Percentiles rank a stretch among this genome's conserved stretches.
Evolutionary conservation across 2,888 invertebrate genomes (phyloP).

Genomic region (Saturnia japonica): DNA sequence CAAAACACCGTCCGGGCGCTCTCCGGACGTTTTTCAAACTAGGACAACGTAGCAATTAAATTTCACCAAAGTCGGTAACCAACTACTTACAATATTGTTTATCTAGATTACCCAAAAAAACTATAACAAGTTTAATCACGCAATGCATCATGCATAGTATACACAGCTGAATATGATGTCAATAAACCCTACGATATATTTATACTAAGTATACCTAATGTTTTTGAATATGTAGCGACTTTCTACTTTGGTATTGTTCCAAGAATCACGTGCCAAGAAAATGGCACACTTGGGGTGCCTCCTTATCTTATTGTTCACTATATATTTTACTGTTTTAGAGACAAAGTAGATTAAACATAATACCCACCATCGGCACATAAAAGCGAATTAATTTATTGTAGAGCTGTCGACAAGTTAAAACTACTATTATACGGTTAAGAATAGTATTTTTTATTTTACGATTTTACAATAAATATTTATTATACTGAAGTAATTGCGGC

Average conservation of each 20-base stretch:
- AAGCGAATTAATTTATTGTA: conserved; percentile 62
- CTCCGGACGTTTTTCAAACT: no score
- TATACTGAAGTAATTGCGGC: conserved; percentile 41
- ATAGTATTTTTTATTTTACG: no score
- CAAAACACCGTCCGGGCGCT: no score
- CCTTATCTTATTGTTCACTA: conserved; percentile 48
- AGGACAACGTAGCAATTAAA: no score
- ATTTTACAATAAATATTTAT: conserved; percentile 52
- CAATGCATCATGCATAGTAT: no score
- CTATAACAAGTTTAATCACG: no score
- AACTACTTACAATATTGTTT: no score
- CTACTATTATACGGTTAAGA: conserved; percentile 42
- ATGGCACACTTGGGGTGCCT: conserved; percentile 34
- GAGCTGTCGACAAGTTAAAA: conserved; percentile 32
- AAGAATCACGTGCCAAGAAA: conserved; percentile 61
- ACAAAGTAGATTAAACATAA: conserved; percentile 43
- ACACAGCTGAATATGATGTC: conserved; percentile 13
- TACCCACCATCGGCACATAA: conserved; percentile 33
- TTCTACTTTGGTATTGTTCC: conserved; percentile 59
- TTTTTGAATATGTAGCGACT: conserved; percentile 20
- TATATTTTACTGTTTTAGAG: conserved; percentile 43
- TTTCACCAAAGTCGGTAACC: no score
- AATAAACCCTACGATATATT: conserved; percentile 26
- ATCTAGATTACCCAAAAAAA: no score
- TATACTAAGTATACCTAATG: conserved; percentile 28